These are phyloP conservation scores for Poicephalus gulielmi DNA, from an alignment of 2,113 vertebrate genomes.

Conservation along the genomic window DNA sequence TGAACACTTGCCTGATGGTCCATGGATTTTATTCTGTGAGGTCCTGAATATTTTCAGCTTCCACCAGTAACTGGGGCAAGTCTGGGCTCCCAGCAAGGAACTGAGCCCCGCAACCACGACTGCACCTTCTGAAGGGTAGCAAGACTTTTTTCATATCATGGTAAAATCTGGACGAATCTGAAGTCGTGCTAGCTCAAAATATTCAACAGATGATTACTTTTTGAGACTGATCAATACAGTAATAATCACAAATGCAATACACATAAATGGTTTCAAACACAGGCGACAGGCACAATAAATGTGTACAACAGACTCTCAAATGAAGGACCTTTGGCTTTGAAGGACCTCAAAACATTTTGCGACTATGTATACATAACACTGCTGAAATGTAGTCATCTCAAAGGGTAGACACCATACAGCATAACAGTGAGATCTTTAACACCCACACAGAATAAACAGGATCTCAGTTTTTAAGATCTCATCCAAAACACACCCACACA, in stretches of 20 bases:
- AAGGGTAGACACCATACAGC: background rate
- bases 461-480: background rate
- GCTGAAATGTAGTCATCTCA: background rate
- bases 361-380: background rate
- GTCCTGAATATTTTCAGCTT: background rate
- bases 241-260: background rate
- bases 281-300: background rate
- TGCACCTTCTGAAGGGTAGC: background rate
- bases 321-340: background rate
- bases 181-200: background rate
- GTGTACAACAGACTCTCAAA: background rate
- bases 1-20: background rate
- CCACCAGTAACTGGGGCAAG: background rate
- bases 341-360: background rate
- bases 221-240: background rate
- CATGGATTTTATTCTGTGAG: background rate
- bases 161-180: background rate
- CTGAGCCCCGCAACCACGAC: background rate
- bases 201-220: background rate
- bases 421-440: background rate
- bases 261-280: background rate
- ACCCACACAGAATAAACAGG: constrained; percentile 13
- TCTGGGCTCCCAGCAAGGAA: background rate
- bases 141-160: background rate
- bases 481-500: constrained; percentile 32